These are phyloP conservation scores for Indicator indicator DNA, from an alignment of 2,113 vertebrate species.

Conservation along the genomic window DNA sequence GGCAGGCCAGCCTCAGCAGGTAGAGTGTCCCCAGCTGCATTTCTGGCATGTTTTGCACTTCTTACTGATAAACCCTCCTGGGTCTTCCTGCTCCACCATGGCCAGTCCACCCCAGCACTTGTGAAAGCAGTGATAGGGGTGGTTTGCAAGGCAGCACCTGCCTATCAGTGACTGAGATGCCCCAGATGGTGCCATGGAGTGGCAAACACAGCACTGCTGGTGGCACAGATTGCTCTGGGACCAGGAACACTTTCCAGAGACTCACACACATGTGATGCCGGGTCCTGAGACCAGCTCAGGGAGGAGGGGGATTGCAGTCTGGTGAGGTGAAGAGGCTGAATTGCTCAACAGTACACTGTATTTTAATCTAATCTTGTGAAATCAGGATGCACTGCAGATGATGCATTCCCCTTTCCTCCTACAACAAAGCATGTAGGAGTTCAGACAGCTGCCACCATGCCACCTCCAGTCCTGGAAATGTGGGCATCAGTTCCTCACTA, in stretches of 20 bases:
- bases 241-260: neutral
- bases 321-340: neutral
- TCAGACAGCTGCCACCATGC: neutral
- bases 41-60: neutral
- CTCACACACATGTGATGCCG: rapidly evolving
- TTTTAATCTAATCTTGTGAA: constrained; percentile 56
- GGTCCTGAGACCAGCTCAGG: neutral
- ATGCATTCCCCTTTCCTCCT: constrained; percentile 29
- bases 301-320: neutral
- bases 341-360: neutral
- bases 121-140: neutral
- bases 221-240: neutral
- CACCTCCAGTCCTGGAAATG: neutral
- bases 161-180: neutral
- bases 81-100: rapidly evolving
- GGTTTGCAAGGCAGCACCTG: neutral
- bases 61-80: neutral
- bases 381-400: constrained; percentile 9
- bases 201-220: neutral
- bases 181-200: neutral
- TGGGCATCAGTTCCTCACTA: neutral
- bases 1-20: neutral
- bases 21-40: neutral
- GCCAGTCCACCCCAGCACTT: neutral
- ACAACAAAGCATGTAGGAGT: neutral